These are phyloP conservation scores for Meta bourneti DNA, from an alignment of 2,888 invertebrate genomes.

Conservation along the genomic window DNA sequence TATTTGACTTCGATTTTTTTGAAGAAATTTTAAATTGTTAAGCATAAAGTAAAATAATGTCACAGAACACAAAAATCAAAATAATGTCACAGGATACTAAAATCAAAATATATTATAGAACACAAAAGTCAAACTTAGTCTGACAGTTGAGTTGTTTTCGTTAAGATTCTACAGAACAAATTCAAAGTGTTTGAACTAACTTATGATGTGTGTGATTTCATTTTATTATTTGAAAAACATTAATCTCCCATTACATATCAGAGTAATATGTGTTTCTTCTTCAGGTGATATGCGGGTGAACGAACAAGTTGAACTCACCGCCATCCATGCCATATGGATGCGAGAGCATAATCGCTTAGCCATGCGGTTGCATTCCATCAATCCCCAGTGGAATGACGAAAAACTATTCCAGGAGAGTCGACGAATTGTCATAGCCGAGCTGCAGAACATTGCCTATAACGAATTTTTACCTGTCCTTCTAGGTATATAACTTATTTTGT, in stretches of 20 bases:
- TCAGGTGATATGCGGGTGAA: slow-evolving; percentile 90
- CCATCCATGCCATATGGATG: slow-evolving; percentile 92
- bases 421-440: slow-evolving; percentile 89
- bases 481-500: slow-evolving; percentile 81
- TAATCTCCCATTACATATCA: too few relatives aligned
- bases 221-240: too few relatives aligned
- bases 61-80: too few relatives aligned
- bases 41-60: too few relatives aligned
- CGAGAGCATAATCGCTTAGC: slow-evolving; percentile 92
- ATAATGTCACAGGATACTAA: too few relatives aligned
- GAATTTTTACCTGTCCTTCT: slow-evolving; percentile 90
- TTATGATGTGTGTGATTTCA: too few relatives aligned
- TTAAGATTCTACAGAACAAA: not conserved
- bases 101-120: too few relatives aligned
- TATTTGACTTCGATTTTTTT: too few relatives aligned
- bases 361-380: slow-evolving; percentile 83
- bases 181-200: not conserved
- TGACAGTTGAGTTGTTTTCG: too few relatives aligned
- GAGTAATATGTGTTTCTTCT: not conserved
- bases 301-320: slow-evolving; percentile 91
- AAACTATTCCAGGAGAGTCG: slow-evolving; percentile 88
- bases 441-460: slow-evolving; percentile 91
- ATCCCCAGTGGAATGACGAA: slow-evolving; percentile 91
- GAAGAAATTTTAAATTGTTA: too few relatives aligned
- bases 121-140: too few relatives aligned